Percentiles rank a stretch among this genome's conserved stretches.
These are phyloP conservation scores for Xyrichtys novacula DNA, from an alignment of 2,797 vertebrate species.

Conservation along the genomic window DNA sequence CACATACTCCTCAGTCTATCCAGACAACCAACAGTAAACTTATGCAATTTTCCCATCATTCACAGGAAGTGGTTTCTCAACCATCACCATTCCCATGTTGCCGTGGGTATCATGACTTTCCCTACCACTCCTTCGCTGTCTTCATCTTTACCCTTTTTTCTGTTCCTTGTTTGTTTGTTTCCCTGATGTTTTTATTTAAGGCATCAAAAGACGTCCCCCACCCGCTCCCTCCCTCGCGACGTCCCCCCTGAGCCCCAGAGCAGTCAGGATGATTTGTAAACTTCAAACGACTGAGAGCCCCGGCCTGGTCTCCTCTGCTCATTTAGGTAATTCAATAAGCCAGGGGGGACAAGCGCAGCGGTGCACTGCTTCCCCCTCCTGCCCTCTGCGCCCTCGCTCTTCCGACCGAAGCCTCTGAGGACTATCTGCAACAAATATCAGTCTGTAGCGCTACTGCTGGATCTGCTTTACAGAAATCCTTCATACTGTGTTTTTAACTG, in stretches of 20 bases:
- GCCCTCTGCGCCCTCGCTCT: conserved; percentile 74
- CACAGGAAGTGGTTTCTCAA: conserved; percentile 80
- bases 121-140: conserved; percentile 67
- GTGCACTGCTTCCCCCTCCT: conserved; percentile 72
- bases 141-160: conserved; percentile 64
- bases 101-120: conserved; percentile 72
- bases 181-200: conserved; percentile 87
- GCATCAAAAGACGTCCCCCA: conserved; percentile 82
- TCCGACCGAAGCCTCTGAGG: conserved; percentile 76
- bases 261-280: conserved; percentile 86
- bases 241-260: conserved; percentile 77
- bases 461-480: conserved; percentile 20
- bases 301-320: conserved; percentile 81
- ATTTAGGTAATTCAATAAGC: conserved; percentile 88
- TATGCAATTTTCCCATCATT: conserved; percentile 76
- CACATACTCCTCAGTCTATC: conserved; percentile 22
- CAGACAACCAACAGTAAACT: conserved; percentile 49
- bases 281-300: conserved; percentile 83
- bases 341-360: conserved; percentile 74
- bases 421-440: conserved; percentile 78
- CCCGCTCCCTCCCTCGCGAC: conserved; percentile 61
- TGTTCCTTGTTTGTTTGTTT: conserved; percentile 85
- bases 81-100: conserved; percentile 70
- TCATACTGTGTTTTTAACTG: conserved; percentile 14
- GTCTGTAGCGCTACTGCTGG: conserved; percentile 46